Base-by-base conservation (phyloP, 37 sponge, comb jelly and placozoan species). In the Sycon ciliatum region DNA sequence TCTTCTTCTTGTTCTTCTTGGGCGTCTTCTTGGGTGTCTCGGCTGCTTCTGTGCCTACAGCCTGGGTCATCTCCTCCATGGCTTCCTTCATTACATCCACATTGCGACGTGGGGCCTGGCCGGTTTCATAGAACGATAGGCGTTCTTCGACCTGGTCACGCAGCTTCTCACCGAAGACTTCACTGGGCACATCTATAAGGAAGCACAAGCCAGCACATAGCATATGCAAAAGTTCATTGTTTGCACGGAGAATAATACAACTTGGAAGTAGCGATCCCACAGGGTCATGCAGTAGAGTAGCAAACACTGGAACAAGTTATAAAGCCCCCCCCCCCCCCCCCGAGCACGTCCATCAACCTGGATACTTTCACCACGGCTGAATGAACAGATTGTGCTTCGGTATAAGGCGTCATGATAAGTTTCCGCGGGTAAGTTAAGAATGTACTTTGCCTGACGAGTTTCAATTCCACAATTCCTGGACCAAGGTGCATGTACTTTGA, bases 1-100 rank as follows among this genome's bases (percentile, higher is more conserved):
- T 76, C 68, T 75, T 81, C 55, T 75, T 57, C 54, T 62, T 46
- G 56, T 79, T 72, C 67, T 46, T 71, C 67, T 3, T 27, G 3
- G 3, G 27, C 4, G 57, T 67, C 38, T 38, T 66, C 33, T 4
- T 1, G 3, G 40, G 9, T 4, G 46, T 40, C 49, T 40, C 27
- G 65, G 33, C 66, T 3, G 22, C 22, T 40, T 35, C 42, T n/a
- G 34, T 18, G 29, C 1, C 62, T 1, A 20, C 61, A 1, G 38
- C 52, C 36, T n/a, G n/a, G n/a, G 81, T 69, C 3, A 80, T 54
- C 46, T 89, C 87, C 13, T 62, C 69, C 1, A 89, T 72, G 13
- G 92, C 95, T 46, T 86, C 94, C 74, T 83, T 76, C 99, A 98
- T 98, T 13, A 98, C 99, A 32, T 87, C 91, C 33, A 84, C 71